Conservation (phyloP, 2,888 invertebrate genomes). For the Sminthurides aquaticus region DNA sequence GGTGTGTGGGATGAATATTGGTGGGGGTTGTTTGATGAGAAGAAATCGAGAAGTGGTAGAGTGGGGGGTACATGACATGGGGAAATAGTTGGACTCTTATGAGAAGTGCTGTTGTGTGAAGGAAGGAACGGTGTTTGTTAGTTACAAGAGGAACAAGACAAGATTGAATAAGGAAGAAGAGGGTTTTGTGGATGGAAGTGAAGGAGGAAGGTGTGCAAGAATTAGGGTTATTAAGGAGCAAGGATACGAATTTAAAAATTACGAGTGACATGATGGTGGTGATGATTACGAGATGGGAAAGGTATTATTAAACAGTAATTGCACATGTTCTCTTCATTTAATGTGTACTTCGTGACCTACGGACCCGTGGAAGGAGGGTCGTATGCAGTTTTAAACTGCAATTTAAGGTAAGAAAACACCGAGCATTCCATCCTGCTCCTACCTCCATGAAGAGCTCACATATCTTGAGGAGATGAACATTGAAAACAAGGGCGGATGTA, state of each 20-base stretch:
- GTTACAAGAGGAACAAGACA: not conserved
- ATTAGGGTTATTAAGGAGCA: not conserved
- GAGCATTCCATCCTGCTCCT: too few species aligned
- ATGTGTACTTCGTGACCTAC: constrained; percentile 40
- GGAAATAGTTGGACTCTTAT: too few species aligned
- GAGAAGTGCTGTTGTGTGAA: too few species aligned
- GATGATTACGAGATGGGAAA: constrained; percentile 30
- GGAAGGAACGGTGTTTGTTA: too few species aligned
- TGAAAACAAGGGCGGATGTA: too few species aligned
- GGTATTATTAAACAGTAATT: constrained; percentile 37
- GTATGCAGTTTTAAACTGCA: not conserved
- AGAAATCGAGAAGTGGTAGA: too few species aligned
- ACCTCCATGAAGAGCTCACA: too few species aligned
- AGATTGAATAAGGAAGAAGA: not conserved
- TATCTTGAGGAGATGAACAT: too few species aligned
- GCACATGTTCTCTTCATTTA: constrained; percentile 42
- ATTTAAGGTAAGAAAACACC: not conserved
- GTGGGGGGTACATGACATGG: too few species aligned
- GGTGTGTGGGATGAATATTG: not conserved
- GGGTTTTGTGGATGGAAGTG: not conserved
- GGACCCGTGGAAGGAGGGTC: constrained; percentile 8
- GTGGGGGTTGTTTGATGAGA: too few species aligned
- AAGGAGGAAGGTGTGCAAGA: not conserved
- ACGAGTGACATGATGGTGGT: constrained; percentile 27
- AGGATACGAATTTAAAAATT: constrained; percentile 27